A percentile compares a stretch with the other conserved stretches of the same genome.
Conservation (phyloP, 2,797 vertebrate genomes). For the Paratrypauchen microcephalus region DNA sequence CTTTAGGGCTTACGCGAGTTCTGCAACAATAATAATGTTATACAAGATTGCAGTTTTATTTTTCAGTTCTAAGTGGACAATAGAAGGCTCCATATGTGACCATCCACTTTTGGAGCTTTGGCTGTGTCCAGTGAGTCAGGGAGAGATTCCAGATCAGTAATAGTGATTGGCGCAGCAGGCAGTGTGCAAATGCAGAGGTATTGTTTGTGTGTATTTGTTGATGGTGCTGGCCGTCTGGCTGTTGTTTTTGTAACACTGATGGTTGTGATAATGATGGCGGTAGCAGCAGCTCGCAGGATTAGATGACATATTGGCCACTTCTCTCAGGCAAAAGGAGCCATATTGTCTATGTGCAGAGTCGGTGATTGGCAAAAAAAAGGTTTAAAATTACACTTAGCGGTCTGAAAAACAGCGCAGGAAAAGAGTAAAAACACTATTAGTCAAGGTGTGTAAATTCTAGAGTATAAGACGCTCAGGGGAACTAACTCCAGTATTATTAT, state of each 20-base stretch:
- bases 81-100: slow-evolving; percentile 18
- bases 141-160: slow-evolving; percentile 38
- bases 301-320: slow-evolving; percentile 53
- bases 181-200: slow-evolving; percentile 42
- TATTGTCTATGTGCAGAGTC: slow-evolving; percentile 38
- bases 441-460: background rate
- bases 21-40: too few relatives aligned
- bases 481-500: background rate
- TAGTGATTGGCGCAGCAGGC: slow-evolving; percentile 47
- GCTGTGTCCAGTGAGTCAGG: slow-evolving; percentile 28
- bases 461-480: background rate
- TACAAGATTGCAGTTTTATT: background rate
- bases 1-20: too few relatives aligned
- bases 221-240: slow-evolving; percentile 47
- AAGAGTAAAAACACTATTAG: slow-evolving; percentile 1
- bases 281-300: slow-evolving; percentile 48
- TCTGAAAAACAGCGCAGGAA: slow-evolving; percentile 19
- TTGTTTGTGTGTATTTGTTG: slow-evolving; percentile 41
- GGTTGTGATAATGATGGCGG: slow-evolving; percentile 48
- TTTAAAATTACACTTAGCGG: slow-evolving; percentile 31
- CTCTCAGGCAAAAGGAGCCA: slow-evolving; percentile 34
- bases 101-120: slow-evolving; percentile 18
- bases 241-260: slow-evolving; percentile 38
- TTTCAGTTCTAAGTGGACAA: slow-evolving; percentile 9
- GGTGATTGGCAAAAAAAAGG: slow-evolving; percentile 43